Conservation (phyloP, 1,140 invertebrate genomes). For the Sesamia nonagrioides region DNA sequence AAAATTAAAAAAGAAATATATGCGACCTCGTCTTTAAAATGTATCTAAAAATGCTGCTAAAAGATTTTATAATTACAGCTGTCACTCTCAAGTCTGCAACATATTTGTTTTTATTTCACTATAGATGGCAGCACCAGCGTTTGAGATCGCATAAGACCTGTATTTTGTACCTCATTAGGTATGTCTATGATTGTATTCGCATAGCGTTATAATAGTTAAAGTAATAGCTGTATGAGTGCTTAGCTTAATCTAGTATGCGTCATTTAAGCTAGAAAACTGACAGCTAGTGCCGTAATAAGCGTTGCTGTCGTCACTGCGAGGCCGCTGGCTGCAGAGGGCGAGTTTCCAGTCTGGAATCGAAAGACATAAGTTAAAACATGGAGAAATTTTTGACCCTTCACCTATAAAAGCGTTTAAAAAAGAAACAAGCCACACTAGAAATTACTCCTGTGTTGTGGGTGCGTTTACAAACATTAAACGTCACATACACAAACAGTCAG, state of each 20-base stretch:
- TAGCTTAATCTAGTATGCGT: neutral
- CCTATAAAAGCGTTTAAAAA: no score
- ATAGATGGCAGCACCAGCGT: slow-evolving; percentile 33
- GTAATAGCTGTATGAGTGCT: slow-evolving; percentile 7
- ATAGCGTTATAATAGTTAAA: slow-evolving; percentile 17
- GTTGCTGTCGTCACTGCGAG: slow-evolving; percentile 5
- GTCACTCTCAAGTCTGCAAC: neutral
- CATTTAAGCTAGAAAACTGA: neutral
- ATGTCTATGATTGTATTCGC: neutral
- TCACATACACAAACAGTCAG: no score
- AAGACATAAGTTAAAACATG: neutral
- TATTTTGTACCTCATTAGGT: slow-evolving; percentile 23
- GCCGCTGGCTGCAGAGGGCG: neutral
- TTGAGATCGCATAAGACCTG: neutral
- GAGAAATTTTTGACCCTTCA: no score
- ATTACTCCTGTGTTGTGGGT: no score
- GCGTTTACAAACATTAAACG: no score
- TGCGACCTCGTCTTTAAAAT: slow-evolving; percentile 26
- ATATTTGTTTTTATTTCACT: neutral
- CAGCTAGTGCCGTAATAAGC: neutral
- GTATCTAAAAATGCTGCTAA: slow-evolving; percentile 2
- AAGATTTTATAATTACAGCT: neutral
- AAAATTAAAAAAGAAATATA: slow-evolving; percentile 26
- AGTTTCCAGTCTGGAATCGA: slow-evolving; percentile 3
- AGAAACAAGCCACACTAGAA: no score